phyloP scores from a whole-genome alignment of 2,888 invertebrate genomes.

The Tipula vernalis region DNA sequence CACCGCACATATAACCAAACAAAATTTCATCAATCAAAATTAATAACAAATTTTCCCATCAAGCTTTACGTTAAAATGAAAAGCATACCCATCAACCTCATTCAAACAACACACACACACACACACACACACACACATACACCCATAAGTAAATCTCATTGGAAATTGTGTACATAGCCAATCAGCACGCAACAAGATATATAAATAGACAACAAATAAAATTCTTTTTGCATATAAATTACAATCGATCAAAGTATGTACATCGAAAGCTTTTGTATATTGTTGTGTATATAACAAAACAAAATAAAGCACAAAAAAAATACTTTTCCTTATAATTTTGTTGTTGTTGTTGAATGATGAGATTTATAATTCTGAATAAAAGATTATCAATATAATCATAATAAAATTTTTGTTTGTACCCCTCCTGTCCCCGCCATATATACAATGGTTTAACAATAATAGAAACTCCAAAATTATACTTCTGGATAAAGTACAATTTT shows the following conservation, averaged over 20 bases:
- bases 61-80: neutral
- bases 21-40: neutral
- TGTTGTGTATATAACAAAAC: neutral
- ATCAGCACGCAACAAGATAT: neutral
- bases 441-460: neutral
- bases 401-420: neutral
- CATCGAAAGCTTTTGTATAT: neutral
- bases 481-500: neutral
- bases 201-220: neutral
- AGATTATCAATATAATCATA: neutral
- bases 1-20: neutral
- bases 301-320: neutral
- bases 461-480: neutral
- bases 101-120: neutral
- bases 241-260: neutral
- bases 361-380: neutral
- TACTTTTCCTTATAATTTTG: neutral
- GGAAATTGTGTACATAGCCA: neutral
- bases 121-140: neutral
- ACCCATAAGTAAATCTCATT: neutral
- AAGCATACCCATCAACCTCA: neutral
- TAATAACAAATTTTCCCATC: neutral
- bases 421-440: neutral
- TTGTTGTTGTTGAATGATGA: neutral
- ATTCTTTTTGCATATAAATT: neutral